A percentile compares a stretch with the other conserved stretches of the same genome.
Conservation (phyloP, 37 sponge, comb jelly and placozoan genomes). For the Agelas oroides region DNA sequence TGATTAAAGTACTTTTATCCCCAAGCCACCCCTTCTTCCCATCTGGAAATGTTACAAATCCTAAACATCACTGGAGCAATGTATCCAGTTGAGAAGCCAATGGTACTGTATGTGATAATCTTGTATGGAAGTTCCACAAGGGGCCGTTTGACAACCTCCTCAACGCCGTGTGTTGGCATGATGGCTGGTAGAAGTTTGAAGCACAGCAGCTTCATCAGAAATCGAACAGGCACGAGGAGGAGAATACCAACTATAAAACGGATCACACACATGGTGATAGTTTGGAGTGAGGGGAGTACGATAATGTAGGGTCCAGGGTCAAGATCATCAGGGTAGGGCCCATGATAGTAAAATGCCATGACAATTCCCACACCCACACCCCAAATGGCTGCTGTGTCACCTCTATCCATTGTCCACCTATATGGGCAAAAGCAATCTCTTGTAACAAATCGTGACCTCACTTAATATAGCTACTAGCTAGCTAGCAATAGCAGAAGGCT, state of each 20-base stretch:
- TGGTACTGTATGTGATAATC: constrained; percentile 75
- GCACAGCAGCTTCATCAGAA: constrained; percentile 85
- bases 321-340: constrained; percentile 65
- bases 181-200: constrained; percentile 82
- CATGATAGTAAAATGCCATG: constrained; percentile 37
- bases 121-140: constrained; percentile 91
- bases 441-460: too few relatives aligned
- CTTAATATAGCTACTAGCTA: too few relatives aligned
- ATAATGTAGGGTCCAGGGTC: constrained; percentile 56
- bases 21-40: constrained; percentile 11
- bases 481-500: too few relatives aligned
- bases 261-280: constrained; percentile 52
- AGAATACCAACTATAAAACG: constrained; percentile 84
- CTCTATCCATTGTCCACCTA: constrained; percentile 87
- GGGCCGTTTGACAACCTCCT: constrained; percentile 73
- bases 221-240: constrained; percentile 75
- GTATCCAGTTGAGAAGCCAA: constrained; percentile 77
- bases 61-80: constrained; percentile 50
- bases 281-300: constrained; percentile 38
- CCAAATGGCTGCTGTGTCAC: constrained; percentile 90
- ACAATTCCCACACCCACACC: constrained; percentile 61
- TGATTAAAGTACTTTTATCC: too few relatives aligned
- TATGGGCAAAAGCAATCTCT: too few relatives aligned
- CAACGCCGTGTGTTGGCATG: constrained; percentile 84
- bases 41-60: constrained; percentile 54